Conservation (phyloP, 1,140 invertebrate species). For the Lepidurus packardi region DNA sequence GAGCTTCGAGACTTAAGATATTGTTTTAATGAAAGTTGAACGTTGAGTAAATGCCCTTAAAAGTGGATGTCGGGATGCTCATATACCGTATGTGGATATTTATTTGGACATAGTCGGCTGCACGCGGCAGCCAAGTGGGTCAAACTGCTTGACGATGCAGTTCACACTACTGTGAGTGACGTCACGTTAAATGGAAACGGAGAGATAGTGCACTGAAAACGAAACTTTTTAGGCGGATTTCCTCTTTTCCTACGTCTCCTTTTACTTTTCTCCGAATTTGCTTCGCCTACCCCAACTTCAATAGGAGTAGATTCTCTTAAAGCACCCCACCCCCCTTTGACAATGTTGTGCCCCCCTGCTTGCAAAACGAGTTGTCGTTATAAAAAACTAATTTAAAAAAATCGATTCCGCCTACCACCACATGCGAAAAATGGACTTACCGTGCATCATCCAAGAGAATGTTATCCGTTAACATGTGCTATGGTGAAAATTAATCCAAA, state of each 20-base stretch:
- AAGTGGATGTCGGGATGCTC: too few species aligned
- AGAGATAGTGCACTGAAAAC: constrained; percentile 10
- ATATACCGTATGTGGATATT: background rate
- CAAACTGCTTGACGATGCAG: background rate
- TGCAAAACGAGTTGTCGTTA: too few species aligned
- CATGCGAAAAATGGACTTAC: constrained; percentile 26
- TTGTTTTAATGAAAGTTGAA: too few species aligned
- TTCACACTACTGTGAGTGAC: constrained; percentile 10
- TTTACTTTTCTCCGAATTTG: background rate
- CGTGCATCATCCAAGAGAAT: constrained; percentile 34
- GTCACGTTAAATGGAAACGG: background rate
- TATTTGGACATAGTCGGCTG: background rate
- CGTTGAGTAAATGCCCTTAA: too few species aligned
- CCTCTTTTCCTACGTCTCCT: background rate
- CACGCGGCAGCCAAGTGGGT: constrained; percentile 17
- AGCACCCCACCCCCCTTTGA: too few species aligned
- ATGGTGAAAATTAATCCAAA: background rate
- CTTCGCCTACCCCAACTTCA: background rate
- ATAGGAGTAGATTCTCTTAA: too few species aligned
- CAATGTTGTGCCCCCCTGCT: too few species aligned
- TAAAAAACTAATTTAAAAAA: too few species aligned
- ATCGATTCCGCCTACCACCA: background rate
- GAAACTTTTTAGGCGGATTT: constrained; percentile 15
- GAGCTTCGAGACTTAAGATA: too few species aligned
- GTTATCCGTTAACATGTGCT: constrained; percentile 34